Evolutionary conservation across 2,888 invertebrate species (phyloP).

Genomic region (Tiliacea citrago): DNA sequence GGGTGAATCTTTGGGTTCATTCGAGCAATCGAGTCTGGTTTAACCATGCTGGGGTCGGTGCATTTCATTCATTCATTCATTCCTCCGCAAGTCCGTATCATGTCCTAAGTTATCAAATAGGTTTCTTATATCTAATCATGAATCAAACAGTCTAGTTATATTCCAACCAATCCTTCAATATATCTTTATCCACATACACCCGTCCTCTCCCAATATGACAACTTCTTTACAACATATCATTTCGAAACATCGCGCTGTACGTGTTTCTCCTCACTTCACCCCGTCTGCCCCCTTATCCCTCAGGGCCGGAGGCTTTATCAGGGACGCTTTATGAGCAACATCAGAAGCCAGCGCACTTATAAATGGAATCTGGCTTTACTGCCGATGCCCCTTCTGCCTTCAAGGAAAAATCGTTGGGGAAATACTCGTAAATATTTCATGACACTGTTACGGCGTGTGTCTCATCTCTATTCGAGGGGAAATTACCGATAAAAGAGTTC

Average conservation of each 20-base stretch:
- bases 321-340: slow-evolving; percentile 80
- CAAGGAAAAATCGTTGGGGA: slow-evolving; percentile 71
- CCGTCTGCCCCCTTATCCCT: slow-evolving; percentile 68
- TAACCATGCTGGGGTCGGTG: too few species aligned
- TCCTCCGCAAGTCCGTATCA: too few species aligned
- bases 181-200: slow-evolving; percentile 20
- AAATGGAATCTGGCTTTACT: slow-evolving; percentile 81
- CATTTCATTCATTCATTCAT: too few species aligned
- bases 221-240: slow-evolving; percentile 56
- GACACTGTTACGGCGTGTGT: slow-evolving; percentile 69
- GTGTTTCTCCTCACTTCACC: slow-evolving; percentile 57
- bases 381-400: slow-evolving; percentile 65
- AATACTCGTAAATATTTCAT: slow-evolving; percentile 78
- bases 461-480: slow-evolving; percentile 65
- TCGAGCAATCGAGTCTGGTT: too few species aligned
- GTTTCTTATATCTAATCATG: not conserved
- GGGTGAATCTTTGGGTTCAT: too few species aligned
- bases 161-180: slow-evolving; percentile 24
- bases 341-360: slow-evolving; percentile 78
- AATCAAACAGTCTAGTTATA: slow-evolving; percentile 6
- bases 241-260: slow-evolving; percentile 57
- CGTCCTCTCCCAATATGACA: slow-evolving; percentile 52
- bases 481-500: slow-evolving; percentile 60
- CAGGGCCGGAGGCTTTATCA: slow-evolving; percentile 78
- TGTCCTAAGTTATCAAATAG: not conserved